phyloP scores from a whole-genome alignment of 2,113 vertebrate genomes.

The Cochlearius cochlearius region DNA sequence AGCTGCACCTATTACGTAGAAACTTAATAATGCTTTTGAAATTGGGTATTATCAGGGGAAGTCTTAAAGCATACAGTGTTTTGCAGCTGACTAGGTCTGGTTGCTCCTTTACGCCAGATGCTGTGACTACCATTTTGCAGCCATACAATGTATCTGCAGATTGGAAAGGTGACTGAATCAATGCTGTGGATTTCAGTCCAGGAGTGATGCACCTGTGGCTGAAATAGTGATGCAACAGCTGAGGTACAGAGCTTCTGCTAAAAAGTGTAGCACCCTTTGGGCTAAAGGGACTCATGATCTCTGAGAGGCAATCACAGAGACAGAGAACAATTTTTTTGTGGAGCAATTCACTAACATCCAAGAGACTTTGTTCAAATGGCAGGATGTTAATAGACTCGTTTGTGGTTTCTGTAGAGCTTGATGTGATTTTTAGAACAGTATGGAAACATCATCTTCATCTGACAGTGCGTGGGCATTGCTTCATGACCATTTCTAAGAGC shows the following conservation, averaged over 20 bases:
- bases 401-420: conserved; percentile 17
- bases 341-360: neutral
- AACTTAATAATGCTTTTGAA: neutral
- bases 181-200: neutral
- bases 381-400: neutral
- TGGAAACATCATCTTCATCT: conserved; percentile 17
- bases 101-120: neutral
- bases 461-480: neutral
- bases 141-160: rapidly evolving
- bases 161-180: neutral
- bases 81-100: neutral
- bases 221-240: neutral
- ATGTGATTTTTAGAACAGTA: conserved; percentile 18
- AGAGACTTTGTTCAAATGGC: neutral
- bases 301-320: neutral
- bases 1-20: rapidly evolving
- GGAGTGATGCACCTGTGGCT: neutral
- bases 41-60: neutral
- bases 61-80: neutral
- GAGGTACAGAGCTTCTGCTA: neutral
- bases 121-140: neutral
- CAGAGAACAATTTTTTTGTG: neutral
- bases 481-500: neutral
- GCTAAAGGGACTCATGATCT: neutral
- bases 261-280: neutral